These are phyloP conservation scores for Aporophyla lueneburgensis DNA, from an alignment of 2,888 invertebrate genomes.

Conservation along the genomic window DNA sequence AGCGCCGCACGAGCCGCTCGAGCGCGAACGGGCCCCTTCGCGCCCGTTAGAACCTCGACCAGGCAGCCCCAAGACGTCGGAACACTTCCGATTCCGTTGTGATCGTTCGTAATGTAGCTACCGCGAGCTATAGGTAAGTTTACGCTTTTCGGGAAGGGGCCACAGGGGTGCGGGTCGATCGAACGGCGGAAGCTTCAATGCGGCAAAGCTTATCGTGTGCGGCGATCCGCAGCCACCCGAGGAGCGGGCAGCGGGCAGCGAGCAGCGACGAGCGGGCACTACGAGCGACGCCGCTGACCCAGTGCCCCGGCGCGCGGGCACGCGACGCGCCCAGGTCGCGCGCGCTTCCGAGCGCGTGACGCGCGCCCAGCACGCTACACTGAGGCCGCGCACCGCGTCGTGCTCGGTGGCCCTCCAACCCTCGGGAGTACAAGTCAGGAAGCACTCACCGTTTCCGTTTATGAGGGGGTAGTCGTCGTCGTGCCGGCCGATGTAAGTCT, in stretches of 20 bases:
- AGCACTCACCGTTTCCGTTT: conserved; percentile 93
- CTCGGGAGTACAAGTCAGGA: conserved; percentile 39
- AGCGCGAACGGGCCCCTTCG: neutral
- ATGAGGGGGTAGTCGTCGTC: conserved; percentile 95
- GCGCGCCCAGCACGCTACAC: conserved; percentile 59
- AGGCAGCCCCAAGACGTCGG: conserved; percentile 32
- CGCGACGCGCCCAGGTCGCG: conserved; percentile 63
- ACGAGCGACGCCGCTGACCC: conserved; percentile 68
- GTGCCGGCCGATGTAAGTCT: conserved; percentile 96
- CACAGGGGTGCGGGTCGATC: conserved; percentile 82
- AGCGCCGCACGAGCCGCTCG: neutral
- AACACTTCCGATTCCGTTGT: conserved; percentile 44
- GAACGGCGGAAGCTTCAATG: conserved; percentile 83
- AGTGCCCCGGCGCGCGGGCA: conserved; percentile 65
- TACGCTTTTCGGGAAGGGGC: conserved; percentile 75
- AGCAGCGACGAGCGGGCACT: conserved; percentile 46
- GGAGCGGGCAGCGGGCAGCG: conserved; percentile 1
- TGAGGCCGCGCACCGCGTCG: conserved; percentile 24
- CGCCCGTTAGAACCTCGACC: conserved; percentile 41
- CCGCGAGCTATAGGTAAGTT: conserved; percentile 69
- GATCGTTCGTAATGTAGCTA: conserved; percentile 48
- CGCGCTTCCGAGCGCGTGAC: conserved; percentile 62
- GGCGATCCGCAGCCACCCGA: conserved; percentile 68
- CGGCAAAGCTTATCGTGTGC: conserved; percentile 81
- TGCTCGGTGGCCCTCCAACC: conserved; percentile 2